Evolutionary conservation across 1,140 invertebrate genomes (phyloP), one percentile per base, ranked within the genome.

Genomic region (Neodiprion pinetum): DNA sequence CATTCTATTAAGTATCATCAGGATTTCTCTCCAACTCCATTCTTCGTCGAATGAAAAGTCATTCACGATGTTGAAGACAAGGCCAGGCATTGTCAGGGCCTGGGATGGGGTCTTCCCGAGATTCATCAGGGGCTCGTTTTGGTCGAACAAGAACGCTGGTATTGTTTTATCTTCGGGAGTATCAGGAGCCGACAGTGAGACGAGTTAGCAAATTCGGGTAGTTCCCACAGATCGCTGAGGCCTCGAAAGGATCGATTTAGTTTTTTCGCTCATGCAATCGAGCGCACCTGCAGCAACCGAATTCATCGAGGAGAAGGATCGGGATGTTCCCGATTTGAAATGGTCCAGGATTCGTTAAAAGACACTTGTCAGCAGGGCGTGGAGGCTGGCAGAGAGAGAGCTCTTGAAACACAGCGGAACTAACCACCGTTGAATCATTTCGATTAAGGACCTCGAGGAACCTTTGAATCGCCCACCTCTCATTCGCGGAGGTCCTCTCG

Each of bases 31-130:
- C 28, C 28, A 5, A 40, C 28, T 40, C 28, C 28, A 40, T 40
- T 40, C 1, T 40, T 40, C 47, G 66, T 66, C 50, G 70, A 71
- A 77, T 75, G 78, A 74, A 75, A 73, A 81, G 79, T 76, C 81
- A 81, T 83, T 67, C 79, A 72, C 71, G 11, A 72, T 67, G 74
- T 80, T 76, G 75, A 69, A 77, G 78, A 79, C 78, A 83, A 78
- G 74, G 76, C 71, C 71, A 73, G 71, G 70, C 74, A 17, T 70
- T 74, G 68, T 73, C 40, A 50, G 61, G 53, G 49, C 75, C 76
- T 81, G 79, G 76, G 76, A 73, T 78, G 76, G 75, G 75, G 75
- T 80, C 28, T 40, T 40, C 28, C 28, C 28, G 66, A 67, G 5
- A 10, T 49, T 14, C 71, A 74, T 70, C 71, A 70, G 73, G 50